These are phyloP conservation scores for Ruditapes philippinarum DNA, from an alignment of 1,140 invertebrate genomes.

Conservation along the genomic window DNA sequence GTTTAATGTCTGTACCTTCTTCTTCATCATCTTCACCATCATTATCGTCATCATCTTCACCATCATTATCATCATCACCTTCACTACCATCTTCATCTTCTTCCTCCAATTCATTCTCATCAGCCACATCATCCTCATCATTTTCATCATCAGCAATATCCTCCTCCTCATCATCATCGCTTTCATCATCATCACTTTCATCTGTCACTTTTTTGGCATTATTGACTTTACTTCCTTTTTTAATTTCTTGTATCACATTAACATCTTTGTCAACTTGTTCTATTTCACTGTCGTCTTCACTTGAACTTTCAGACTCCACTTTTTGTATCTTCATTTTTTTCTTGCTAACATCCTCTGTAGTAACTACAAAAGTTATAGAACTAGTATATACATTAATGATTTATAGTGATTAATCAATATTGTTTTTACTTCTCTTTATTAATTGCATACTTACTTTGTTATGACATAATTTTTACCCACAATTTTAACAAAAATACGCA, in stretches of 20 bases:
- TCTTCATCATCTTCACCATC: slow-evolving; percentile 69
- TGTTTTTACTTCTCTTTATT: too few relatives aligned
- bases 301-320: neutral
- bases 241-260: neutral
- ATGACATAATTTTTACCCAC: too few relatives aligned
- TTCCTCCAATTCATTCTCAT: slow-evolving; percentile 22
- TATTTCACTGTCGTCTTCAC: slow-evolving; percentile 50
- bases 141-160: slow-evolving; percentile 83
- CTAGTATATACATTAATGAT: too few relatives aligned
- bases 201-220: neutral
- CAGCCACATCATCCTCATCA: slow-evolving; percentile 87
- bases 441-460: too few relatives aligned
- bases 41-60: slow-evolving; percentile 79
- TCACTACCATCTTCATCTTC: slow-evolving; percentile 87
- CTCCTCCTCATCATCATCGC: slow-evolving; percentile 71
- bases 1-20: slow-evolving; percentile 42
- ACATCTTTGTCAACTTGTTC: neutral
- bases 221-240: neutral
- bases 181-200: slow-evolving; percentile 4
- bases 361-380: too few relatives aligned
- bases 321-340: slow-evolving; percentile 28
- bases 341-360: neutral
- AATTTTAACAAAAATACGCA: too few relatives aligned
- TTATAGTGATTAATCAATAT: too few relatives aligned
- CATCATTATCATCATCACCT: slow-evolving; percentile 22